A percentile compares a stretch with the other conserved stretches of the same genome.
Conservation (phyloP, 2,888 invertebrate genomes). For the Phyllotreta cruciferae region DNA sequence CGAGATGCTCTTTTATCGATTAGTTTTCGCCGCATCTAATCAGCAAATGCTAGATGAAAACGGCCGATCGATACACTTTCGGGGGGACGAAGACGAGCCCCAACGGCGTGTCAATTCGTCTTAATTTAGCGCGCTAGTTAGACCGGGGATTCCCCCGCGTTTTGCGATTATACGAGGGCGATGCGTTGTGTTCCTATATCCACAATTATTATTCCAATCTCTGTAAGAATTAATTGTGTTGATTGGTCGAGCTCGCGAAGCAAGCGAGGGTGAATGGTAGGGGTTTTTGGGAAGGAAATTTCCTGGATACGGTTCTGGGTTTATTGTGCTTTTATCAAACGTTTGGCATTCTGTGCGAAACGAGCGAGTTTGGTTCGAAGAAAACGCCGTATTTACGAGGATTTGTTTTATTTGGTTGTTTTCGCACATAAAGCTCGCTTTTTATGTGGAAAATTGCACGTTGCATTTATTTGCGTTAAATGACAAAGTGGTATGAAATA, state of each 20-base stretch:
- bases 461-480: background rate
- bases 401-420: conserved; percentile 14
- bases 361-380: conserved; percentile 4
- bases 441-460: background rate
- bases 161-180: background rate
- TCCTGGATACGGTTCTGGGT: too few species aligned
- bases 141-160: background rate
- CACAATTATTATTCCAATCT: too few species aligned
- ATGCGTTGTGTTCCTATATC: background rate
- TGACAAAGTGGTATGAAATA: background rate
- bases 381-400: background rate
- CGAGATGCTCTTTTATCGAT: conserved; percentile 38
- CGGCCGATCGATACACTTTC: conserved; percentile 35
- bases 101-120: conserved; percentile 33
- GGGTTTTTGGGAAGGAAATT: background rate
- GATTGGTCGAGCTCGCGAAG: background rate
- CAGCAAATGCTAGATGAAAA: conserved; percentile 39
- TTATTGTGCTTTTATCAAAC: background rate
- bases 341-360: conserved; percentile 11
- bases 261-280: background rate
- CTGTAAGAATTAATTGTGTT: too few species aligned
- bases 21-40: conserved; percentile 34
- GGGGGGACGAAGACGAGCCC: conserved; percentile 34
- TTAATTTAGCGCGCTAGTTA: conserved; percentile 26
- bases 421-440: conserved; percentile 1